Base-by-base conservation (phyloP, 2,113 vertebrate species). In the Microcebus griseorufus region DNA sequence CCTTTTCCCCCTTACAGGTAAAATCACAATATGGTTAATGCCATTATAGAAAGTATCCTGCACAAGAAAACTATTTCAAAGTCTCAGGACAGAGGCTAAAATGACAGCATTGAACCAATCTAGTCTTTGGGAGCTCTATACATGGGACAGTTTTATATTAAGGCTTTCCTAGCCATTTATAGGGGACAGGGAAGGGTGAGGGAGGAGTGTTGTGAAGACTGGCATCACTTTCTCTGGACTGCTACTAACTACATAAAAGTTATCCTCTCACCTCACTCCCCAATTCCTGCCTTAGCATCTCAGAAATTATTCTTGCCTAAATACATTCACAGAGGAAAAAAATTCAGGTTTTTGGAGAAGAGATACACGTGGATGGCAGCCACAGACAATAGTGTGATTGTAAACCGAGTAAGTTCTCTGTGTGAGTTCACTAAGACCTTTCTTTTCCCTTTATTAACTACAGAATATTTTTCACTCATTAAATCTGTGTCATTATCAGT, bases 21-120 rank as follows among this genome's bases (percentile, higher is more conserved):
- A 95, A 95, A 86, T 20, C 39, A 32, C 42, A 55, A n/a, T 18
- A 16, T 17, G 39, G n/a, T 65, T 90, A 90, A 92, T 70, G 17
- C 5, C 48, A 34, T 69, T 78, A 65, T 1, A 79, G 20, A 67
- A 96, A 70, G 17, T 67, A 60, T 79, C 87, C 32, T 20, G 14
- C 67, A 65, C 25, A 91, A 58, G n/a, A 80, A 88, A 84, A 93
- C 29, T 39, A 78, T 69, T 62, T 55, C 8, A 6, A 48, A 60
- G 76, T 64, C 67, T 83, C 65, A 76, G 58, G 92, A 85, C 25
- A 62, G 32, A 34, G 12, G 6, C 27, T 51, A 64, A 79, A 45
- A 89, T n/a, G 85, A 88, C 6, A 53, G 32, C 42, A 29, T 37
- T 70, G 45, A 64, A 25, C 23, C 34, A 53, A 5, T 60, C 6